Evolutionary conservation across 2,113 vertebrate species (phyloP).

Genomic region (Pseudorasbora parva): DNA sequence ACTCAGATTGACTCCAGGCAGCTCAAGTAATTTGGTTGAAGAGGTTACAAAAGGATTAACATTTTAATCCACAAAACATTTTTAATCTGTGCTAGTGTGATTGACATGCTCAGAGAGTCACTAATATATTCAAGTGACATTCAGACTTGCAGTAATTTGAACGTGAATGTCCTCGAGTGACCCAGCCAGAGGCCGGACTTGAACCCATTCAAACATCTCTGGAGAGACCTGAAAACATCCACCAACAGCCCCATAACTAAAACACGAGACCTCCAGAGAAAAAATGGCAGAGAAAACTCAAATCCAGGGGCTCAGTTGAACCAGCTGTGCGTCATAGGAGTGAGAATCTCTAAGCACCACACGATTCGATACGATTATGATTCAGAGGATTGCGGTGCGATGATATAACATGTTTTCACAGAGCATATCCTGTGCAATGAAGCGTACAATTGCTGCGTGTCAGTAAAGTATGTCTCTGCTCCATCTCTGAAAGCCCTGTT

Average conservation of each 20-base stretch:
- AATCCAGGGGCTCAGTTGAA: not conserved
- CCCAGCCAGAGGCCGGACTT: not conserved
- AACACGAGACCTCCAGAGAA: not conserved
- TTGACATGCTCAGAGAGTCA: slow-evolving; percentile 59
- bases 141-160: not conserved
- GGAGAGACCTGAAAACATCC: not conserved
- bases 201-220: not conserved
- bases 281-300: not conserved
- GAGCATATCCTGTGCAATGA: too few relatives aligned
- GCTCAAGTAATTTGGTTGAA: slow-evolving; percentile 30
- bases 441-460: too few relatives aligned
- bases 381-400: too few relatives aligned
- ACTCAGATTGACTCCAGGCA: not conserved
- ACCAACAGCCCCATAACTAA: not conserved
- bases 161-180: not conserved
- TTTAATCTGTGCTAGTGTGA: slow-evolving; percentile 69
- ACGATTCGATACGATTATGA: too few relatives aligned
- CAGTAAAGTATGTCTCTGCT: too few relatives aligned
- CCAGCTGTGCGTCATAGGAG: not conserved
- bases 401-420: too few relatives aligned
- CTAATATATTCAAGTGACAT: slow-evolving; percentile 39
- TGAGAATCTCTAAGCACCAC: too few relatives aligned
- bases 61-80: slow-evolving; percentile 64
- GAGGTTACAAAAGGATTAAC: slow-evolving; percentile 66
- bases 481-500: too few relatives aligned